phyloP scores from a whole-genome alignment of 2,113 vertebrate genomes.

The Tenebrosternarchus preto region DNA sequence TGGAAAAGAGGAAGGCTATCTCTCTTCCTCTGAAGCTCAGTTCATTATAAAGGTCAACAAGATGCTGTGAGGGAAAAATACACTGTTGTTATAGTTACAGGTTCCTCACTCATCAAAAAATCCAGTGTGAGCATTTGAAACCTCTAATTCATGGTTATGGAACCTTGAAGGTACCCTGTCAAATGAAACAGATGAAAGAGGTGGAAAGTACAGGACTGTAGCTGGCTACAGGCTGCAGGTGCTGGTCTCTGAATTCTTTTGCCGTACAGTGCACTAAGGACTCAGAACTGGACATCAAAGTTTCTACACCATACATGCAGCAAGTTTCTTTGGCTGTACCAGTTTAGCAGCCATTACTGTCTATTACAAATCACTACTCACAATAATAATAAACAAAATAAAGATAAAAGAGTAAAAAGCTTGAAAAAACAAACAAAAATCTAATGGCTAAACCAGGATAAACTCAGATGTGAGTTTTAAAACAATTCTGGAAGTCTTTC shows the following conservation, averaged over 20 bases:
- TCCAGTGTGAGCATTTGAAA: slow-evolving; percentile 1
- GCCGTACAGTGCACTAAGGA: not conserved
- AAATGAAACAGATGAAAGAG: slow-evolving; percentile 10
- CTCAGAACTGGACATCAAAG: not conserved
- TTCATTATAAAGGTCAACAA: not conserved
- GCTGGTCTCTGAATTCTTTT: not conserved
- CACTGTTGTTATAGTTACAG: slow-evolving; percentile 12
- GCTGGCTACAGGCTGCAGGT: slow-evolving; percentile 5
- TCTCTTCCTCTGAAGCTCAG: not conserved
- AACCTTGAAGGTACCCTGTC: not conserved
- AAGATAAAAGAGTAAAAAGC: not conserved
- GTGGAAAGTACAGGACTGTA: not conserved
- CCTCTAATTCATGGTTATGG: not conserved
- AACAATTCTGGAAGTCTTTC: slow-evolving; percentile 10
- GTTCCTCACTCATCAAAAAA: not conserved
- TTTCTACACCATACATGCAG: not conserved
- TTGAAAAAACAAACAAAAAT: not conserved
- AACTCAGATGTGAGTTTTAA: slow-evolving; percentile 12
- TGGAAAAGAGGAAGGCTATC: not conserved
- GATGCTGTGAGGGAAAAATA: slow-evolving; percentile 1
- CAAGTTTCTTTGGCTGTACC: not conserved
- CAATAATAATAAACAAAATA: too few relatives aligned
- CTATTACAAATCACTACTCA: not conserved
- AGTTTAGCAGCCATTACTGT: not conserved
- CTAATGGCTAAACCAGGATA: not conserved